Conservation (phyloP, 92 coral and sea anemone genomes). For the Porites divaricata region DNA sequence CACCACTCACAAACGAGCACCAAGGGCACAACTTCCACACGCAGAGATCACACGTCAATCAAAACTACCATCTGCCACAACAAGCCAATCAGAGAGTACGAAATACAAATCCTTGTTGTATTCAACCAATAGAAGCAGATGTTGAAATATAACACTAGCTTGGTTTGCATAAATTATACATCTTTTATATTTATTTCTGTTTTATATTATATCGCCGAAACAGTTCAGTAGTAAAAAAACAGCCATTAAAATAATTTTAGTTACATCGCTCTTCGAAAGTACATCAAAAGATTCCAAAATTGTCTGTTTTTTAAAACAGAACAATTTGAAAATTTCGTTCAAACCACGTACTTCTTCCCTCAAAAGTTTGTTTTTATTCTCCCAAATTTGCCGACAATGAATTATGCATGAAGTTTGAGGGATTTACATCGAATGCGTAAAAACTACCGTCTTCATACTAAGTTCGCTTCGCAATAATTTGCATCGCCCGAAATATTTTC, state of each 20-base stretch:
- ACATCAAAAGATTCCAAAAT: neutral
- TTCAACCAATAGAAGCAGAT: slow-evolving; percentile 60
- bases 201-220: neutral
- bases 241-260: neutral
- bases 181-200: neutral
- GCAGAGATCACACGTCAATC: slow-evolving; percentile 89
- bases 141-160: slow-evolving; percentile 31
- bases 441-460: no score
- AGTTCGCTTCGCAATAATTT: no score
- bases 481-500: no score
- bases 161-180: slow-evolving; percentile 37
- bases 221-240: neutral
- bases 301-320: neutral
- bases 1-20: slow-evolving; percentile 99
- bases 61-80: slow-evolving; percentile 56
- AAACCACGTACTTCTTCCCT: neutral
- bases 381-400: slow-evolving; percentile 19
- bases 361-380: neutral
- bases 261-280: neutral
- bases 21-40: slow-evolving; percentile 78
- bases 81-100: slow-evolving; percentile 60
- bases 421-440: neutral
- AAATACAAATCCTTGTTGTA: slow-evolving; percentile 37
- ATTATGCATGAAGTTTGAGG: slow-evolving; percentile 20
- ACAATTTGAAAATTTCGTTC: neutral